phyloP scores from a whole-genome alignment of 2,797 vertebrate species.

The Allobates femoralis region DNA sequence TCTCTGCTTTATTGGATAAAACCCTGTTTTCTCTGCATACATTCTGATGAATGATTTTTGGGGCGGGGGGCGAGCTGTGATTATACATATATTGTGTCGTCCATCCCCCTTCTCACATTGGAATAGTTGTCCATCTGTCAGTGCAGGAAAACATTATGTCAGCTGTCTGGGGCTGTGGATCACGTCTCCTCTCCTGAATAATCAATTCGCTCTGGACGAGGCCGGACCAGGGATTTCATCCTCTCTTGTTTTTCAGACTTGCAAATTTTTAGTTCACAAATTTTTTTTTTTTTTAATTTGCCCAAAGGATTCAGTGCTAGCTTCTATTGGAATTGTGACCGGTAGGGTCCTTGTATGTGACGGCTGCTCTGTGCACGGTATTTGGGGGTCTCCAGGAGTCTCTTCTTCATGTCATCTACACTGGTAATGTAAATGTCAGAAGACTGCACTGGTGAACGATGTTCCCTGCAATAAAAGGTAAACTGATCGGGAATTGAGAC shows the following conservation, averaged over 20 bases:
- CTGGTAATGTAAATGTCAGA: no score
- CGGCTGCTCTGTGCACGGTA: no score
- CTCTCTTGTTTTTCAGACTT: neutral
- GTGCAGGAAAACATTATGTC: constrained; percentile 42
- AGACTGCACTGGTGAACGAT: no score
- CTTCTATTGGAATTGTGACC: no score
- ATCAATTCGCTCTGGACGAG: constrained; percentile 14
- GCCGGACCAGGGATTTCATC: neutral
- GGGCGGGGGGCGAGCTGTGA: neutral
- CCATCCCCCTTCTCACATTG: neutral
- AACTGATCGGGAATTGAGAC: no score
- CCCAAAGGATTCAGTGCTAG: neutral
- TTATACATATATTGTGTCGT: neutral
- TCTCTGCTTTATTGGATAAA: neutral
- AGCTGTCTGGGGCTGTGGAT: constrained; percentile 21
- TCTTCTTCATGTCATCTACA: no score
- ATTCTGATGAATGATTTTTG: neutral
- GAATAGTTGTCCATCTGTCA: constrained; percentile 5
- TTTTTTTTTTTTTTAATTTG: neutral
- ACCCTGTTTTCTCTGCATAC: neutral
- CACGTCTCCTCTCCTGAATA: constrained; percentile 34
- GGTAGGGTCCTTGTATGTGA: no score
- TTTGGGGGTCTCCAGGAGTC: no score
- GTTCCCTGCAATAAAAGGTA: no score
- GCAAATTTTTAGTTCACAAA: neutral